These are phyloP conservation scores for Tinea pellionella DNA, from an alignment of 2,888 invertebrate genomes.

Conservation along the genomic window DNA sequence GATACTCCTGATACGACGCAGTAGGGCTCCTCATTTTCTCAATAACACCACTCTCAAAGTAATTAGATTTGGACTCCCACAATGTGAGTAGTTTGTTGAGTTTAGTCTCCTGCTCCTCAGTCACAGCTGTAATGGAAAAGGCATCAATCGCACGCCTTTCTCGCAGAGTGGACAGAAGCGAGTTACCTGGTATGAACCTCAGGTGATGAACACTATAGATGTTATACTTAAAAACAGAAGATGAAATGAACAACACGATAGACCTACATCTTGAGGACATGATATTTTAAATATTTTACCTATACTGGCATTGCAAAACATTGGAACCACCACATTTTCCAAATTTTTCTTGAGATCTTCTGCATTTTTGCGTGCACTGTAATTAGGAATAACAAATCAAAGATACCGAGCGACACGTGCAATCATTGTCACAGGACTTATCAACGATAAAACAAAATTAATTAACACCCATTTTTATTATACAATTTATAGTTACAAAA, in stretches of 20 bases:
- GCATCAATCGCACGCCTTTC: conserved; percentile 18
- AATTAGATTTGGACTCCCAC: conserved; percentile 97
- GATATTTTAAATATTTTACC: conserved; percentile 72
- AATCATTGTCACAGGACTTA: conserved; percentile 22
- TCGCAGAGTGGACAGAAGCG: conserved; percentile 45
- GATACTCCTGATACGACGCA: conserved; percentile 89
- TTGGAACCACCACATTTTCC: conserved; percentile 95
- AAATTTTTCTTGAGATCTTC: conserved; percentile 93
- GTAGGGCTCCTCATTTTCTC: conserved; percentile 89
- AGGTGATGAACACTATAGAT: not conserved
- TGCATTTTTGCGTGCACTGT: conserved; percentile 94
- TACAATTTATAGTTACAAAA: not conserved
- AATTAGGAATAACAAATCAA: conserved; percentile 70
- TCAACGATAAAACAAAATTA: not conserved
- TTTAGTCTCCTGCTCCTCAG: conserved; percentile 90
- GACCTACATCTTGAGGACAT: conserved; percentile 64
- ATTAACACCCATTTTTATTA: not conserved
- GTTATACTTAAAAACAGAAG: not conserved
- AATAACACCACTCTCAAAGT: conserved; percentile 84
- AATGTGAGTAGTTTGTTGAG: conserved; percentile 92
- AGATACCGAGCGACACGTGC: conserved; percentile 48
- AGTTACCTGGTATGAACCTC: conserved; percentile 42
- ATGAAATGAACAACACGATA: conserved; percentile 19
- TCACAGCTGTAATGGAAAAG: conserved; percentile 74
- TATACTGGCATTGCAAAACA: conserved; percentile 95